A percentile compares a stretch with the other conserved stretches of the same genome.
Evolutionary conservation across 1,140 invertebrate species (phyloP).

Genomic region (Trichogramma pretiosum): DNA sequence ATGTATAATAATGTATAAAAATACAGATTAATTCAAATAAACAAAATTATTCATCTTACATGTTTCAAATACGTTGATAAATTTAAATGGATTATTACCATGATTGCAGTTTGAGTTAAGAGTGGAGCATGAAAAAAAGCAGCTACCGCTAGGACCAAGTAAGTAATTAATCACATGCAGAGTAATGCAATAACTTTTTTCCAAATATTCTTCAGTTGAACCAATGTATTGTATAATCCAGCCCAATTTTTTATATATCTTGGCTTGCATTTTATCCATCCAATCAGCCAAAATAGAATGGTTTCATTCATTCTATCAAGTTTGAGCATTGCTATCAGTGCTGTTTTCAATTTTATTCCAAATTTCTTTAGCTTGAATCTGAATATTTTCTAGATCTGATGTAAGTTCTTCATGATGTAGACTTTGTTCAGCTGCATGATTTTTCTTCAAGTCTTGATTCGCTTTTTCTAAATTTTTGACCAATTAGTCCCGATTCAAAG

Average conservation of each 20-base stretch:
- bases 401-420: constrained; percentile 49
- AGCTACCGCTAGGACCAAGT: constrained; percentile 32
- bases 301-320: constrained; percentile 52
- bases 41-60: too few species aligned
- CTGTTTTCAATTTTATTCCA: constrained; percentile 46
- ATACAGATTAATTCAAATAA: too few species aligned
- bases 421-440: constrained; percentile 41
- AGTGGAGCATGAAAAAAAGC: constrained; percentile 35
- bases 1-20: too few species aligned
- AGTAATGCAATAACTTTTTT: constrained; percentile 25
- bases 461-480: constrained; percentile 45
- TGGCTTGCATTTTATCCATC: constrained; percentile 46
- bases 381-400: constrained; percentile 48
- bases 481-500: constrained; percentile 16
- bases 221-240: constrained; percentile 51
- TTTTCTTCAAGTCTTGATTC: constrained; percentile 40
- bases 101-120: constrained; percentile 29
- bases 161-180: constrained; percentile 32
- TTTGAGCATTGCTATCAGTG: constrained; percentile 45
- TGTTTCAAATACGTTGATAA: constrained; percentile 33
- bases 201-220: constrained; percentile 39
- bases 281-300: constrained; percentile 46
- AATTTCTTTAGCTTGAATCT: constrained; percentile 45
- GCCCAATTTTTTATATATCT: constrained; percentile 47
- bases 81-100: constrained; percentile 35